Percentiles rank a stretch among this genome's conserved stretches.
Conservation (phyloP, 2,888 invertebrate genomes). For the Laothoe populi region DNA sequence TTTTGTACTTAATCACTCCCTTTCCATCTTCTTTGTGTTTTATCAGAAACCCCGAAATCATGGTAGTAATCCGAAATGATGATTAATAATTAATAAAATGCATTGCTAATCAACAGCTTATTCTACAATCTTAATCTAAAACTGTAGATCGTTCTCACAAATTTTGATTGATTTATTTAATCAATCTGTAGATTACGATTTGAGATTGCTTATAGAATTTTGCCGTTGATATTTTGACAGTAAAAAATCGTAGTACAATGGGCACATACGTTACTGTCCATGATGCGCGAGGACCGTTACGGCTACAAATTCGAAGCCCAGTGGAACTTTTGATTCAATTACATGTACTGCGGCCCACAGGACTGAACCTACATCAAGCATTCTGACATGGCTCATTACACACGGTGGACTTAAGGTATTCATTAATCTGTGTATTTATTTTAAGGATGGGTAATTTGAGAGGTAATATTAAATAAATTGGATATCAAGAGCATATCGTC, state of each 20-base stretch:
- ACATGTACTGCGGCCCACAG: conserved; percentile 34
- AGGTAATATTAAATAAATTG: background rate
- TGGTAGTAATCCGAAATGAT: too few species aligned
- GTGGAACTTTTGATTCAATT: conserved; percentile 49
- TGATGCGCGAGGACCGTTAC: background rate
- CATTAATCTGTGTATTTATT: background rate
- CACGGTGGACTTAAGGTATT: background rate
- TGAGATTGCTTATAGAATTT: too few species aligned
- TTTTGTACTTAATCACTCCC: too few species aligned
- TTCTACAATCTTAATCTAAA: too few species aligned
- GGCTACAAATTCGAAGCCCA: conserved; percentile 24
- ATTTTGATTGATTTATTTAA: too few species aligned
- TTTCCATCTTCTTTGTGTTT: too few species aligned
- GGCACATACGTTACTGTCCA: background rate
- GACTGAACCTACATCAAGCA: conserved; percentile 31
- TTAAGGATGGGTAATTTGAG: background rate
- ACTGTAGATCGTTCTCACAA: too few species aligned
- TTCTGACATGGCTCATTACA: conserved; percentile 11
- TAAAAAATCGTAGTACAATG: background rate
- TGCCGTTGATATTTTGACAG: background rate
- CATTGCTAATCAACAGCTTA: too few species aligned
- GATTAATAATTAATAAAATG: too few species aligned
- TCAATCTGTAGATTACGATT: too few species aligned
- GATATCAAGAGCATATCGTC: too few species aligned
- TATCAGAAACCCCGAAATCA: too few species aligned